Percentiles rank a stretch among this genome's conserved stretches.
phyloP scores from a whole-genome alignment of 1,140 invertebrate genomes.

The Notospermus geniculatus region DNA sequence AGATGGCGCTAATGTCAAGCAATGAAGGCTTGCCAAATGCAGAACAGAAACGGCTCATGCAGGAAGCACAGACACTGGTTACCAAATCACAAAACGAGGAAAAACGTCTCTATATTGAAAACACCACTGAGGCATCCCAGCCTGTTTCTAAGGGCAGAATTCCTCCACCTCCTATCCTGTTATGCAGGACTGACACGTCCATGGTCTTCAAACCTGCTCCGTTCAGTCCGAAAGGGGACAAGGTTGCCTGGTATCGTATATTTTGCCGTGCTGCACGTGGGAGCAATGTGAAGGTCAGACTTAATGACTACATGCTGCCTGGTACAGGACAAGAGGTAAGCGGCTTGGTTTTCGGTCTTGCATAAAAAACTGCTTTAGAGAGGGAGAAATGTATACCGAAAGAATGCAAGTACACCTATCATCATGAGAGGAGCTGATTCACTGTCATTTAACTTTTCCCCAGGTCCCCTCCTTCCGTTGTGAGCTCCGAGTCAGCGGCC shows the following conservation, averaged over 20 bases:
- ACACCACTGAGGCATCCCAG: conserved; percentile 23
- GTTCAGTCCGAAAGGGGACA: conserved; percentile 27
- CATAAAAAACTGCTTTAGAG: conserved; percentile 9
- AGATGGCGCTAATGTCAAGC: conserved; percentile 35
- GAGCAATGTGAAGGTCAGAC: conserved; percentile 50
- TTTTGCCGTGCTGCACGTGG: conserved; percentile 45
- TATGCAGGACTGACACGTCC: conserved; percentile 47
- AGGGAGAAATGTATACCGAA: background rate
- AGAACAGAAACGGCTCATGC: conserved; percentile 39
- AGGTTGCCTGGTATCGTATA: conserved; percentile 52
- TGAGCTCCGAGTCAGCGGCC: conserved; percentile 44
- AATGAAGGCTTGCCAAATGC: conserved; percentile 24
- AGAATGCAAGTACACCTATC: background rate
- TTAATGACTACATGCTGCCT: conserved; percentile 47
- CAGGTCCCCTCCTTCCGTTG: conserved; percentile 38
- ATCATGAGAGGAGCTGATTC: conserved; percentile 14
- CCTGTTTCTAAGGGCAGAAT: conserved; percentile 23
- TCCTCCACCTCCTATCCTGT: conserved; percentile 47
- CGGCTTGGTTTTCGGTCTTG: background rate
- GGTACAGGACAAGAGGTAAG: conserved; percentile 52
- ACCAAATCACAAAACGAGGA: conserved; percentile 44
- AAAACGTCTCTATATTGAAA: conserved; percentile 43
- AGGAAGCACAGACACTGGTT: conserved; percentile 42
- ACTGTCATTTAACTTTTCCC: background rate
- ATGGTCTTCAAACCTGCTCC: conserved; percentile 50